phyloP scores from a whole-genome alignment of 2,113 vertebrate genomes.

The Colossoma macropomum region DNA sequence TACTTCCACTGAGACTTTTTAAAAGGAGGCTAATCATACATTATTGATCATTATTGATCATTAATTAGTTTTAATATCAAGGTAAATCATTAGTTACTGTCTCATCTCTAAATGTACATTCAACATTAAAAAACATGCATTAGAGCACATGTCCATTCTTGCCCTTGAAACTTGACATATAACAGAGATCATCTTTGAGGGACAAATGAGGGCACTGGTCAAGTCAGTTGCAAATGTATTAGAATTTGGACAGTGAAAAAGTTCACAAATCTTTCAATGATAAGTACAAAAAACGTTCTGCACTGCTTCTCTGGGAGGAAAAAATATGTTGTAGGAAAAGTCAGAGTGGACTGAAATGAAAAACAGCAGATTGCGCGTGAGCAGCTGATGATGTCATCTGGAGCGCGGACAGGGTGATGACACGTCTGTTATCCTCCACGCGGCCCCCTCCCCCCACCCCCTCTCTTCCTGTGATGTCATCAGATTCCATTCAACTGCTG shows the following conservation, averaged over 20 bases:
- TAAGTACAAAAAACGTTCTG: neutral
- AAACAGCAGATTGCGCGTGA: constrained; percentile 11
- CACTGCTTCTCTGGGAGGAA: neutral
- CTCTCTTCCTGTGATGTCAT: constrained; percentile 51
- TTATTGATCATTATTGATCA: no score
- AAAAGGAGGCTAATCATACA: no score
- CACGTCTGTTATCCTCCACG: constrained; percentile 43
- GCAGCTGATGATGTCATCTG: constrained; percentile 52
- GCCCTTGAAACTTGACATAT: neutral
- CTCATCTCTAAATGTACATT: no score
- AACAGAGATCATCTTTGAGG: neutral
- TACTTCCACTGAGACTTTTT: no score
- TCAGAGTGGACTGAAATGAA: constrained; percentile 3
- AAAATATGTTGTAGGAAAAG: constrained; percentile 3
- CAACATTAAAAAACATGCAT: no score
- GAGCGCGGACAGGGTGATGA: constrained; percentile 40
- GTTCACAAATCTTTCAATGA: no score
- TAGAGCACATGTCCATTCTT: neutral
- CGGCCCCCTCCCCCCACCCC: constrained; percentile 33
- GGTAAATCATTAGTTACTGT: no score
- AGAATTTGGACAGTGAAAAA: neutral
- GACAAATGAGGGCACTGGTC: neutral
- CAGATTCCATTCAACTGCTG: constrained; percentile 49
- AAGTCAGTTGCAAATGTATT: no score
- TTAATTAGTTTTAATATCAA: no score